Conservation (phyloP, 2,797 vertebrate species). For the Labroides dimidiatus region DNA sequence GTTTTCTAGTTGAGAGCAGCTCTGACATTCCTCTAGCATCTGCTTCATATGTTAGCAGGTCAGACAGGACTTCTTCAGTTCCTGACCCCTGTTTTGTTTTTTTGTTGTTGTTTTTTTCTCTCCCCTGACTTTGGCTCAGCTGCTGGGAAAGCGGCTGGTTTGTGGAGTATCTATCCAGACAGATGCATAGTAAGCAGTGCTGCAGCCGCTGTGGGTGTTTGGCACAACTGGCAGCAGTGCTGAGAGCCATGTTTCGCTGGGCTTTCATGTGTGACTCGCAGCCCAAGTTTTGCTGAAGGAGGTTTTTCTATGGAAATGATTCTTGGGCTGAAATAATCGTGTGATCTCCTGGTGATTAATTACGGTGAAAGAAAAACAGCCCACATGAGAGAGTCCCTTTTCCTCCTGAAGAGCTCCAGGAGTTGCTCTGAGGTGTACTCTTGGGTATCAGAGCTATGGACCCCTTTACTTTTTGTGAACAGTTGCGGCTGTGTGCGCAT, state of each 20-base stretch:
- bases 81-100: constrained; percentile 34
- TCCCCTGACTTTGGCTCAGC: constrained; percentile 27
- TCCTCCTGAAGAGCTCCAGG: constrained; percentile 32
- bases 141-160: constrained; percentile 39
- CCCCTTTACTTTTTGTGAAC: too few species aligned
- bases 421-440: constrained; percentile 20
- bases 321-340: constrained; percentile 45
- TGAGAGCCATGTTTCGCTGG: constrained; percentile 51
- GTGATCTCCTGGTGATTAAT: constrained; percentile 71
- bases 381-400: constrained; percentile 30
- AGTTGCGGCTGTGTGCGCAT: too few species aligned
- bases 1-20: constrained; percentile 29
- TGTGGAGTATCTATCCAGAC: constrained; percentile 49
- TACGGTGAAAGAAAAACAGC: constrained; percentile 57
- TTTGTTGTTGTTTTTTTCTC: neutral
- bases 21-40: constrained; percentile 38
- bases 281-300: constrained; percentile 45
- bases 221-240: constrained; percentile 50
- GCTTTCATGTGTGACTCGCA: constrained; percentile 59
- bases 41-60: constrained; percentile 48
- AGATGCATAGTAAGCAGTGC: constrained; percentile 55
- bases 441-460: constrained; percentile 27
- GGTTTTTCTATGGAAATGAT: constrained; percentile 39
- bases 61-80: constrained; percentile 43
- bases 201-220: constrained; percentile 45